phyloP scores from a whole-genome alignment of 2,888 invertebrate genomes.

The Tetropium fuscum region DNA sequence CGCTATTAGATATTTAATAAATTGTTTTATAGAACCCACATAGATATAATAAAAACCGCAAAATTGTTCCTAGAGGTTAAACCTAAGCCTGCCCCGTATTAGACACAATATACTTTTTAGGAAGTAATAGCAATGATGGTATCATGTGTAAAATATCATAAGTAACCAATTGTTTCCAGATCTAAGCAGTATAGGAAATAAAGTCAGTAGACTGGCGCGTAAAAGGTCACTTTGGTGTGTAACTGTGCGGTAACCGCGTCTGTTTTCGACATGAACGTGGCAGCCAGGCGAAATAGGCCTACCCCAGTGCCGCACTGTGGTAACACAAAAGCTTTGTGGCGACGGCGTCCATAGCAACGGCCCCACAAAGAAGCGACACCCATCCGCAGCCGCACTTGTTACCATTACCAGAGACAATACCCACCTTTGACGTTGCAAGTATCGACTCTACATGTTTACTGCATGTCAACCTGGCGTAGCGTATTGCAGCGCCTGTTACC shows the following conservation, averaged over 20 bases:
- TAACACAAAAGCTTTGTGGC: slow-evolving; percentile 50
- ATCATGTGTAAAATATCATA: no score
- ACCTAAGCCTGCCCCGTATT: no score
- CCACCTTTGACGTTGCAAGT: no score
- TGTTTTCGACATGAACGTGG: slow-evolving; percentile 20
- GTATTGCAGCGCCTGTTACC: slow-evolving; percentile 3
- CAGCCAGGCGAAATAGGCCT: slow-evolving; percentile 25
- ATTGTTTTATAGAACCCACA: no score
- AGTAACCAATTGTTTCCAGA: no score
- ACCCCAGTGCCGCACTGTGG: slow-evolving; percentile 23
- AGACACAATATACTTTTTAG: no score
- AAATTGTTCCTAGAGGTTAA: no score
- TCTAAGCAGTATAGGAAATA: not conserved
- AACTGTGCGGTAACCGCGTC: slow-evolving; percentile 23
- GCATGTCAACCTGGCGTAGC: slow-evolving; percentile 15
- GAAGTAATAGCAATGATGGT: no score
- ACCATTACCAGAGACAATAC: slow-evolving; percentile 10
- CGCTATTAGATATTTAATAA: no score
- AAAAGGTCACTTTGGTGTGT: slow-evolving; percentile 18
- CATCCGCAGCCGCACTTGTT: slow-evolving; percentile 26
- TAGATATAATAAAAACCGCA: no score
- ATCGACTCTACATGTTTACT: slow-evolving; percentile 22
- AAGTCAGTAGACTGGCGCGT: not conserved
- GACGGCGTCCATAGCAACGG: slow-evolving; percentile 52
- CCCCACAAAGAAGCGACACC: slow-evolving; percentile 46